Conservation (phyloP, 2,113 vertebrate genomes). For the Lipophrys pholis region DNA sequence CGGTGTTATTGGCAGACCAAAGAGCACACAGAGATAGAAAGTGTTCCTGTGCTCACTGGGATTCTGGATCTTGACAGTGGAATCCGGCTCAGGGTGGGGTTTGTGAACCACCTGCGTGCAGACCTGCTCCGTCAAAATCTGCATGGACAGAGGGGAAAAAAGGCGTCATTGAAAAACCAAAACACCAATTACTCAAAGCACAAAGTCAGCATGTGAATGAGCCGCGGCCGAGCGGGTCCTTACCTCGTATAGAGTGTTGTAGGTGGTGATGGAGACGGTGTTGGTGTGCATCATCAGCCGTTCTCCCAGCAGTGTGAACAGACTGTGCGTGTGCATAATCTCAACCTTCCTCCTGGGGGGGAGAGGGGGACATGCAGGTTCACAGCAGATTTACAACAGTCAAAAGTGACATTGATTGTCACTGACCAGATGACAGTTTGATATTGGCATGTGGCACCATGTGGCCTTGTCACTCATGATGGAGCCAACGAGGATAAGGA, state of each 20-base stretch:
- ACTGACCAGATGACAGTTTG: conserved; percentile 23
- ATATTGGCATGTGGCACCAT: conserved; percentile 49
- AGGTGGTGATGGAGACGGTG: conserved; percentile 97
- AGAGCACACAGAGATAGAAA: conserved; percentile 2
- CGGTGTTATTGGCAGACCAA: conserved; percentile 41
- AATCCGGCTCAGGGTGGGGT: conserved; percentile 97
- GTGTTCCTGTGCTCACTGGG: conserved; percentile 89
- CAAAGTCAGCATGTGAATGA: not conserved
- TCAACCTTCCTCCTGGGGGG: conserved; percentile 94
- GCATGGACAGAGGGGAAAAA: conserved; percentile 48
- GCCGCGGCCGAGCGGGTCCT: conserved; percentile 3
- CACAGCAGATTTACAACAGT: conserved; percentile 28
- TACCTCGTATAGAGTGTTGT: conserved; percentile 99
- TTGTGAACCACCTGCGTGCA: conserved; percentile 99
- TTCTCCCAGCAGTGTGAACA: conserved; percentile 97
- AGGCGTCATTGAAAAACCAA: not conserved
- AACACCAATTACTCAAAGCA: not conserved
- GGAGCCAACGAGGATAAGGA: conserved; percentile 13
- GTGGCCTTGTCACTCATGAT: conserved; percentile 50
- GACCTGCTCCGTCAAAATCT: conserved; percentile 99
- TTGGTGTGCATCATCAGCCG: conserved; percentile 98
- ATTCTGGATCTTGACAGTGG: conserved; percentile 99
- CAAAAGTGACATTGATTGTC: conserved; percentile 44
- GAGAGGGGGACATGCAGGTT: conserved; percentile 33
- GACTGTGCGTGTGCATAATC: conserved; percentile 99